Percentiles rank a stretch among this genome's conserved stretches.
Evolutionary conservation across 35 echinoderm and acorn worm genomes (phyloP).

Genomic region (Heliocidaris tuberculata): DNA sequence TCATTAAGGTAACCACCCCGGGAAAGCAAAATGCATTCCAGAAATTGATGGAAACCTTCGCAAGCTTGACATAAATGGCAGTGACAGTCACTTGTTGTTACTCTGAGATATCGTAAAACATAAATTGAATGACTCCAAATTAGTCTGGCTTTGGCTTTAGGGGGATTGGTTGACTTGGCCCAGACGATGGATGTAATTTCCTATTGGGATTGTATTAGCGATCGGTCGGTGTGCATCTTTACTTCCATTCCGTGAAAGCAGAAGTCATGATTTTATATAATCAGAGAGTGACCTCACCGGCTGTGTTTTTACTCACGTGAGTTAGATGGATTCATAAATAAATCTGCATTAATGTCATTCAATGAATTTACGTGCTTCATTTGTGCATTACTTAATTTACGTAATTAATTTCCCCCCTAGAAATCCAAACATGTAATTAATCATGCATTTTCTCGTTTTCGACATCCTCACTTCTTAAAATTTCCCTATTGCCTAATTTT

Average conservation of each 20-base stretch:
- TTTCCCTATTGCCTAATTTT: too few species aligned
- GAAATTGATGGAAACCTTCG: slow-evolving; percentile 8
- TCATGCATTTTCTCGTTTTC: too few species aligned
- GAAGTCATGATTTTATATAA: background rate
- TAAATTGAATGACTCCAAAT: slow-evolving; percentile 5
- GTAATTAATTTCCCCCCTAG: too few species aligned
- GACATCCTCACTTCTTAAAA: too few species aligned
- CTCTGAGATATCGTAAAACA: background rate
- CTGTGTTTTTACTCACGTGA: too few species aligned
- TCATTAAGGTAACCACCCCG: background rate
- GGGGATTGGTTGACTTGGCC: background rate
- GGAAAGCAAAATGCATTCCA: background rate
- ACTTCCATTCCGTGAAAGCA: background rate
- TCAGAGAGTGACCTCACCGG: too few species aligned
- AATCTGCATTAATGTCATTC: too few species aligned
- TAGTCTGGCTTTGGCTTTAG: background rate
- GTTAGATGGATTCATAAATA: too few species aligned
- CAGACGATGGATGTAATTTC: background rate
- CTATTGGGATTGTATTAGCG: background rate
- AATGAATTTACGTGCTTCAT: too few species aligned
- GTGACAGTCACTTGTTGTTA: background rate
- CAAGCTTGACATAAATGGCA: background rate
- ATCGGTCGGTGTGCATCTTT: background rate
- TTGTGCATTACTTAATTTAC: too few species aligned
- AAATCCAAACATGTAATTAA: too few species aligned